These are phyloP conservation scores for Umimayanthus kanabou DNA, from an alignment of 92 coral and sea anemone species.

Conservation along the genomic window DNA sequence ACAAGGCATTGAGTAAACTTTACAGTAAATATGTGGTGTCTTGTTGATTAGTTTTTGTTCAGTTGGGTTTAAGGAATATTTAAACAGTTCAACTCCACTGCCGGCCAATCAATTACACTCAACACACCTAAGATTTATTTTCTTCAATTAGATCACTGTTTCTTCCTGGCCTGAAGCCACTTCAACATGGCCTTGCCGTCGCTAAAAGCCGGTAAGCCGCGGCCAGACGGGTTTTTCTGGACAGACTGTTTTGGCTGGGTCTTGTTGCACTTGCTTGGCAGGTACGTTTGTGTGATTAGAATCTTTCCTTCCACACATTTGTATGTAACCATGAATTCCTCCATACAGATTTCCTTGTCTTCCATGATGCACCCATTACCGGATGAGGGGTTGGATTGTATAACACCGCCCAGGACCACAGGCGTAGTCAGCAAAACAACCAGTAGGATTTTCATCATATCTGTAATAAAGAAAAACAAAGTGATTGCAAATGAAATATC, in stretches of 20 bases:
- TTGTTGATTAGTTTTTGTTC: too few relatives aligned
- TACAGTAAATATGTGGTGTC: too few relatives aligned
- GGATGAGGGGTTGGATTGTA: not conserved
- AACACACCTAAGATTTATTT: not conserved
- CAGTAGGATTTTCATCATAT: conserved; percentile 7
- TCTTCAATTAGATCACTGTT: not conserved
- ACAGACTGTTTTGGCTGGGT: not conserved
- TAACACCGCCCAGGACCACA: not conserved
- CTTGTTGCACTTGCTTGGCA: conserved; percentile 5
- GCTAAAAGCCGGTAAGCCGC: not conserved
- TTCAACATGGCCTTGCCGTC: not conserved
- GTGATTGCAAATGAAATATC: not conserved
- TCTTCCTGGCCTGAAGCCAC: conserved; percentile 10
- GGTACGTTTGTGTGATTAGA: not conserved
- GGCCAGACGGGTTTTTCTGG: not conserved
- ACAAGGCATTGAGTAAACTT: too few relatives aligned
- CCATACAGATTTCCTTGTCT: conserved; percentile 19
- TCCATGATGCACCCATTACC: conserved; percentile 32
- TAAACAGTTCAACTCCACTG: not conserved
- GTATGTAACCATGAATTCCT: conserved; percentile 15
- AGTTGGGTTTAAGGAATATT: too few relatives aligned
- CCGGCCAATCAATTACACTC: not conserved
- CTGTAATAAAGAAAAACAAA: not conserved
- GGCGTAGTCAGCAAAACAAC: not conserved
- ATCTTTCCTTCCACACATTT: conserved; percentile 22